These are phyloP conservation scores for Halcyon leucocephala DNA, from an alignment of 2,797 vertebrate species.

Conservation along the genomic window DNA sequence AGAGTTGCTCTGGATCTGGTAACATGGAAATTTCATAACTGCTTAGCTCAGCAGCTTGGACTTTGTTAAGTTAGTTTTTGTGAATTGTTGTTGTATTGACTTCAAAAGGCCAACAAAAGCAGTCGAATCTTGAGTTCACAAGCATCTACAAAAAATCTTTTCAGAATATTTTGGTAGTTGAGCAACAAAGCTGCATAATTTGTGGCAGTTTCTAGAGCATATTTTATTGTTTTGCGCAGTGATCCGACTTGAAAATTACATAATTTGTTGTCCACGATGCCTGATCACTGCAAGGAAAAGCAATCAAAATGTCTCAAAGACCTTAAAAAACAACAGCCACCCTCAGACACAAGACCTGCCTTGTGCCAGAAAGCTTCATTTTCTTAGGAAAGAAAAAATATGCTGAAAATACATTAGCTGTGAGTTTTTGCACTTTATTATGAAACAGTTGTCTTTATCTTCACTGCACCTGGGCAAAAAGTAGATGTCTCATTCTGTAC, in stretches of 20 bases:
- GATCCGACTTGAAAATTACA: background rate
- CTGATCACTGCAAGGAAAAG: background rate
- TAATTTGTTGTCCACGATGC: background rate
- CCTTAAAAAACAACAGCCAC: background rate
- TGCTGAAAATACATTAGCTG: background rate
- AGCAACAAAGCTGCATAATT: background rate
- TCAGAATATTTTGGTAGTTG: background rate
- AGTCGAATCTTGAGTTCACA: background rate
- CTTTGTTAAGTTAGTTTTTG: background rate
- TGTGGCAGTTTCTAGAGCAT: background rate
- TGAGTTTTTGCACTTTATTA: background rate
- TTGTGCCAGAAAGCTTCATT: background rate
- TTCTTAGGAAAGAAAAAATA: background rate
- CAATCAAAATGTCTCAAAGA: background rate
- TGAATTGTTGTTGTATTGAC: background rate
- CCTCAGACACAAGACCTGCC: background rate
- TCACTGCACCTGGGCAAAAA: background rate
- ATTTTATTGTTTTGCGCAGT: background rate
- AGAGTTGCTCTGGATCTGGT: fast-evolving
- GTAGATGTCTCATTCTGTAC: background rate
- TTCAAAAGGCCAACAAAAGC: background rate
- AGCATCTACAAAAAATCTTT: background rate
- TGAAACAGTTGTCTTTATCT: background rate
- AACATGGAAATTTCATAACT: background rate
- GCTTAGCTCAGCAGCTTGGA: background rate